Evolutionary conservation across 2,113 vertebrate genomes (phyloP), one percentile per base, ranked within the genome.

Genomic region (Antennarius striatus): DNA sequence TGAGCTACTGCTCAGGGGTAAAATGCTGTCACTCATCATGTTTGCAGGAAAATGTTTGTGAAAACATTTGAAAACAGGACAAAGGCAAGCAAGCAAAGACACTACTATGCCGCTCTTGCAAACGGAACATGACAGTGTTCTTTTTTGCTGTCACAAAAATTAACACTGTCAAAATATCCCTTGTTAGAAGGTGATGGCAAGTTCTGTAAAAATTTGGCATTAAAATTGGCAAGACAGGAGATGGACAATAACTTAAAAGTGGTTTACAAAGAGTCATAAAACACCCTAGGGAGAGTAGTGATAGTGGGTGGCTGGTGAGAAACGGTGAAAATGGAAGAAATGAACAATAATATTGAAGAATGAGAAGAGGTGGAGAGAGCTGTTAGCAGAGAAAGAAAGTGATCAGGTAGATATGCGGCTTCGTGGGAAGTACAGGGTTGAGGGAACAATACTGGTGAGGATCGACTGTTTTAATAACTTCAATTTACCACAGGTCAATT

Each of bases 391-490:
- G 77, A 72, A 71, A 81, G 77, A 78, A 83, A 78, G 84, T 85
- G 85, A 88, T 86, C 83, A 81, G 85, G 86, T 83, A 79, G 80
- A 80, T 85, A 75, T 83, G 61, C 1, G 7, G 63, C 57, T 77
- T 51, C 0, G 10, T 58, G 56, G 73, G 80, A 77, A 79, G 72
- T 56, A 47, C 32, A 64, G 66, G 61, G 59, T 77, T 59, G 77
- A 51, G 72, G 43, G 73, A 77, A 80, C 63, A 49, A 68, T 71
- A 69, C 39, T 64, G 64, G 63, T 56, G 71, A 49, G 68, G 51
- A 73, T 71, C 42, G 63, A 75, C 80, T 78, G 79, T 87, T 91
- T 91, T 92, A 90, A 92, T 91, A 91, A 91, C 89, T 86, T 71
- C 68, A 84, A 77, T 79, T 86, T 81, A 84, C 75, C 74, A 77